These are phyloP conservation scores for Lycaon pictus DNA, from an alignment of 2,113 vertebrate genomes.

Conservation along the genomic window DNA sequence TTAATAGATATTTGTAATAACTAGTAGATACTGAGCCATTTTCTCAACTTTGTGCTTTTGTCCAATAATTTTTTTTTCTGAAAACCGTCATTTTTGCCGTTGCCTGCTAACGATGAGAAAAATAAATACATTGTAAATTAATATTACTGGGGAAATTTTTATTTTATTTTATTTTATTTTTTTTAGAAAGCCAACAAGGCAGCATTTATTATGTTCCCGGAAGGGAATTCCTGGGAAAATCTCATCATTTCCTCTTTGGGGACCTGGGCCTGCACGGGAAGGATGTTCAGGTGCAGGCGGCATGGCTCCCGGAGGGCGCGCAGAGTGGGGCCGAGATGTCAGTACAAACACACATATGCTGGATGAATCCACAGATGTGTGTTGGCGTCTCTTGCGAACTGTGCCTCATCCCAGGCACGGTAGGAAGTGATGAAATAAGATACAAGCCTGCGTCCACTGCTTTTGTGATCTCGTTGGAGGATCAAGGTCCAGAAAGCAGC, in stretches of 20 bases:
- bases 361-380: neutral
- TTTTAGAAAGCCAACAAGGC: neutral
- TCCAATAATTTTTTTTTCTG: neutral
- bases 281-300: neutral
- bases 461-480: constrained; percentile 2
- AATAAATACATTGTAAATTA: neutral
- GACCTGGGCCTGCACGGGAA: neutral
- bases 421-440: constrained; percentile 7
- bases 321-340: neutral
- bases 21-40: neutral
- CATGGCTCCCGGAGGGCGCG: neutral
- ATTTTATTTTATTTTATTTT: too few species aligned
- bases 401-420: neutral
- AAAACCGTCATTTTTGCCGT: neutral
- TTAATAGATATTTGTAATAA: neutral
- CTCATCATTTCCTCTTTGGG: neutral
- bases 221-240: neutral
- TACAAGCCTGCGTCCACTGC: neutral
- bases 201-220: neutral
- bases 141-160: neutral
- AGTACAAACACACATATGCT: neutral
- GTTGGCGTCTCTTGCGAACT: neutral
- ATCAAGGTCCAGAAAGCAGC: neutral
- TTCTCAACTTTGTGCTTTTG: constrained; percentile 29
- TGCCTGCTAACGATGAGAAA: neutral